Evolutionary conservation across 2,797 vertebrate genomes (phyloP).

Genomic region (Ispidina picta): DNA sequence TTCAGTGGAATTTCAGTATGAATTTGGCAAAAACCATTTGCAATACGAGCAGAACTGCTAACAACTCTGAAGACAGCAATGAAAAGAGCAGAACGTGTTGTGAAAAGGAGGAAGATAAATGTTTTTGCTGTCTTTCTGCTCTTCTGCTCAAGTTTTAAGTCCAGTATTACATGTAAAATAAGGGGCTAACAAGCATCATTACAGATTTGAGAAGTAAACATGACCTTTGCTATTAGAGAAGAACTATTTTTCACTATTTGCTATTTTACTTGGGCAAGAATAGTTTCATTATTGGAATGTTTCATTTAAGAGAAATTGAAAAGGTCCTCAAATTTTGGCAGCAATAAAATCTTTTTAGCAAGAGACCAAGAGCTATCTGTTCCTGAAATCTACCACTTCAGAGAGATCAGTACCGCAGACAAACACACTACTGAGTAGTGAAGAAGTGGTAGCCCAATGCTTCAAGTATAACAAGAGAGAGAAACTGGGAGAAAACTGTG

Average conservation of each 20-base stretch:
- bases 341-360: background rate
- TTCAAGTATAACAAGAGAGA: background rate
- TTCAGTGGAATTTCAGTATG: background rate
- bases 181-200: background rate
- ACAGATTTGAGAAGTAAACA: background rate
- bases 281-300: background rate
- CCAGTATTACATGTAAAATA: background rate
- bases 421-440: background rate
- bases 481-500: background rate
- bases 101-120: background rate
- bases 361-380: background rate
- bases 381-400: background rate
- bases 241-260: background rate
- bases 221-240: background rate
- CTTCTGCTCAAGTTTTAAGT: background rate
- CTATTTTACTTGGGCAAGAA: background rate
- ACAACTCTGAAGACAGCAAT: background rate
- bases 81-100: background rate
- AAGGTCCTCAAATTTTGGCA: background rate
- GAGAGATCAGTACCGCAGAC: background rate
- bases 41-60: background rate
- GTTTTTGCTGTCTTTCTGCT: background rate
- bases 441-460: background rate
- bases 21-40: background rate
- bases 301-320: background rate